Evolutionary conservation across 1,140 invertebrate species (phyloP).

Genomic region (Pseudomyrmex dendroicus): DNA sequence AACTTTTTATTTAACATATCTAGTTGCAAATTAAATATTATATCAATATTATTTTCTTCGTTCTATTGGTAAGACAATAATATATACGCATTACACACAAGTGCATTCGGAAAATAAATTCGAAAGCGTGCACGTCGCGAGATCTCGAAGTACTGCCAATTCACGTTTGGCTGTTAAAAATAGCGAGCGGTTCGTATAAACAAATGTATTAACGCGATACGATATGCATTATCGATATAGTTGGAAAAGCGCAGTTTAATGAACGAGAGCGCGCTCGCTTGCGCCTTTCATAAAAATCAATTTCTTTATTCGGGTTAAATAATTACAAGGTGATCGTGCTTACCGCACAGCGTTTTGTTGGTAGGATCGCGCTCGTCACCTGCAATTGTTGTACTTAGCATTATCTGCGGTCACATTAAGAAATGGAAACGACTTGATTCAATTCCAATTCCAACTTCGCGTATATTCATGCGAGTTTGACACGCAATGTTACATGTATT

Average conservation of each 20-base stretch:
- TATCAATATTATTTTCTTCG: not conserved
- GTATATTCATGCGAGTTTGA: not conserved
- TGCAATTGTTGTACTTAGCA: not conserved
- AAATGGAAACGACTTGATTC: not conserved
- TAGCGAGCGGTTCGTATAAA: constrained; percentile 21
- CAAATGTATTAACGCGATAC: constrained; percentile 18
- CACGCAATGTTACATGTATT: not conserved
- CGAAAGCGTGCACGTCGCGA: not conserved
- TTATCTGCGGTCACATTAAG: not conserved
- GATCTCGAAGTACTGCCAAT: constrained; percentile 11
- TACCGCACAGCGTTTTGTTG: not conserved
- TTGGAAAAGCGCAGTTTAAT: not conserved
- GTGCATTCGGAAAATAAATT: not conserved
- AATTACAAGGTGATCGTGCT: not conserved
- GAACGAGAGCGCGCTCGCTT: no score
- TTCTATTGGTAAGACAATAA: not conserved
- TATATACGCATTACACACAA: not conserved
- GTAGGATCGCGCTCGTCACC: not conserved
- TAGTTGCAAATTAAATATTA: not conserved
- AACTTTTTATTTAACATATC: no score
- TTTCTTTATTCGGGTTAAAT: not conserved
- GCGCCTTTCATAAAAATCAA: not conserved
- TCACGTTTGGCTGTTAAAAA: not conserved
- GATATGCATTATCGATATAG: not conserved
- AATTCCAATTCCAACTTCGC: not conserved